A percentile compares a stretch with the other conserved stretches of the same genome.
Conservation (phyloP, 2,113 vertebrate genomes). For the Plotosus lineatus region DNA sequence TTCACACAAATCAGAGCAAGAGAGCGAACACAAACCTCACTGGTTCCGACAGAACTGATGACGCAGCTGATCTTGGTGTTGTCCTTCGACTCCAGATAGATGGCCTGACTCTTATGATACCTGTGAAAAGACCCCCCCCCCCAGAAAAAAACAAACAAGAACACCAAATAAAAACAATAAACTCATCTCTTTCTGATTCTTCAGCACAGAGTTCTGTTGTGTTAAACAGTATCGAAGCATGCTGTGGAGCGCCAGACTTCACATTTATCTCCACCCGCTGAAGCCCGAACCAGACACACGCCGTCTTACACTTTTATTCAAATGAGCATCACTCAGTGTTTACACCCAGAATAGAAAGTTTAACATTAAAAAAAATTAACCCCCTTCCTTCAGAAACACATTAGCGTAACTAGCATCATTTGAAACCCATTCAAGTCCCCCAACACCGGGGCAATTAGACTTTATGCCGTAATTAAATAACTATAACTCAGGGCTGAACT, state of each 20-base stretch:
- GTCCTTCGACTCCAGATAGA: constrained; percentile 97
- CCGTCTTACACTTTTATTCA: background rate
- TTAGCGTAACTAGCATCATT: background rate
- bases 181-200: background rate
- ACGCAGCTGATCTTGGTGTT: constrained; percentile 98
- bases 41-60: constrained; percentile 96
- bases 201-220: background rate
- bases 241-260: background rate
- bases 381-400: constrained; percentile 3
- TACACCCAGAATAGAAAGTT: background rate
- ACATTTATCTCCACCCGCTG: background rate
- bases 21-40: constrained; percentile 79
- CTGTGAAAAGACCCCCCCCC: constrained; percentile 71
- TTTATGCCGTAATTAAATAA: constrained; percentile 2
- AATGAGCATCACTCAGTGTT: background rate
- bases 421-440: constrained; percentile 4
- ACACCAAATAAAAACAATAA: background rate
- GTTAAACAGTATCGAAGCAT: background rate
- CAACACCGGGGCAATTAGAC: background rate
- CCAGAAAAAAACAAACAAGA: too few relatives aligned
- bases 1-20: constrained; percentile 22
- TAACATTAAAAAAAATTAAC: background rate
- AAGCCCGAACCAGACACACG: background rate
- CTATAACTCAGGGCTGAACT: constrained; percentile 10
- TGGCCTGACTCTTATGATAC: constrained; percentile 98